Conservation (phyloP, 92 coral and sea anemone species). For the Pocillopora meandrina region DNA sequence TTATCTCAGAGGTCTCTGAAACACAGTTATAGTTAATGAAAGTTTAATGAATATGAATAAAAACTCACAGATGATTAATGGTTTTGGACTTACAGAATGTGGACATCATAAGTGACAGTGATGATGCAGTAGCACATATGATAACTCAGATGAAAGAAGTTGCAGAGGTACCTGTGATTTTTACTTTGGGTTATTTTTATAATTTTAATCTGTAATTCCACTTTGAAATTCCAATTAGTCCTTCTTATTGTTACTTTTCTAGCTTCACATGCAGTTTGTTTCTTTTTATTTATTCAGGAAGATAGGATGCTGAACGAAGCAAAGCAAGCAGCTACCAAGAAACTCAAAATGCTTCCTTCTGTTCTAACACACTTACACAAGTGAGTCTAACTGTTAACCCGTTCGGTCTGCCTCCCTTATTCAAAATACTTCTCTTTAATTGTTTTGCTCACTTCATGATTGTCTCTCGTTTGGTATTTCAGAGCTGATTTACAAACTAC, state of each 20-base stretch:
- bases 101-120: constrained; percentile 93
- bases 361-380: constrained; percentile 83
- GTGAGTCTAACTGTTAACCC: constrained; percentile 41
- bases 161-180: constrained; percentile 54
- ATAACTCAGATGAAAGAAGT: constrained; percentile 90
- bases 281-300: constrained; percentile 51
- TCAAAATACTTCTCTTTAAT: no score
- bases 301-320: constrained; percentile 88
- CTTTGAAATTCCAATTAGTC: no score
- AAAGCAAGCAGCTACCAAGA: constrained; percentile 97
- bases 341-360: constrained; percentile 80
- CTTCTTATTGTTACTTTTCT: background rate
- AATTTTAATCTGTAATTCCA: no score
- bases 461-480: background rate
- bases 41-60: no score
- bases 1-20: no score
- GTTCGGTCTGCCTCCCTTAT: no score
- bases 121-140: constrained; percentile 84
- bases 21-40: no score
- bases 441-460: background rate
- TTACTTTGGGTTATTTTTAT: background rate
- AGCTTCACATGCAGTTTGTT: background rate
- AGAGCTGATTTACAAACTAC: constrained; percentile 92
- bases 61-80: background rate
- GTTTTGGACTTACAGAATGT: constrained; percentile 58